Base-by-base conservation (phyloP, 2,888 invertebrate genomes). In the Nesidiocoris tenuis region DNA sequence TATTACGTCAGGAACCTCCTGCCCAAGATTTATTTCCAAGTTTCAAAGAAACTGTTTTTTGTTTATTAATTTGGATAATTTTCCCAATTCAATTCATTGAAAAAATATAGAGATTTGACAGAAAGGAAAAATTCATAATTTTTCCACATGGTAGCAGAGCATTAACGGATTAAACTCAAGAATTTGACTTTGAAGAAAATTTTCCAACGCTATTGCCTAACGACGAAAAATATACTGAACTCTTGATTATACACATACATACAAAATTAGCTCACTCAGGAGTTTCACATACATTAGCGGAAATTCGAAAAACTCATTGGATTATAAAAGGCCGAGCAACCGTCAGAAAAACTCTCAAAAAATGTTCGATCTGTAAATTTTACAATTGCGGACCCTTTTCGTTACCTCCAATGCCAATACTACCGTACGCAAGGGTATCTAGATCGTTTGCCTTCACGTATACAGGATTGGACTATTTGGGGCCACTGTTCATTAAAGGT, bases 381-480 rank as follows among this genome's bases (percentile, higher is more conserved):
- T 75, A 61, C 1, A 59, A 21, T 55, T 66, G 75, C 18, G 68
- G 75, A 25, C 61, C 75, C 9, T 75, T 21, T 56, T 17, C 21
- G 22, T 18, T 61, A 22, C 75, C 75, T 1, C 16, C 7, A 12
- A 75, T 75, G 75, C 75, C 75, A 22, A 24, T 24, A 5, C 23
- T 75, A 16, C 75, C 75, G 9, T 7, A 19, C 9, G 75, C 21
- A 21, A 66, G 75, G 5, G 66, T 75, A 16, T 24, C 66, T 2
- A 16, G 2, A n/a, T 22, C 21, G 23, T 12, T 39, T 1, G 57
- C 74, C 9, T 76, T 76, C 19, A 22, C 72, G 1, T 75, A 74
- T 25, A 76, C 74, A n/a, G 76, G 76, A 18, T 17, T 76, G 19
- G 76, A 76, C 21, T 76, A 76, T 56, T 63, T 76, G 19, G 76